A percentile compares a stretch with the other conserved stretches of the same genome.
Conservation (phyloP, 2,797 vertebrate species). For the Leuciscus waleckii region DNA sequence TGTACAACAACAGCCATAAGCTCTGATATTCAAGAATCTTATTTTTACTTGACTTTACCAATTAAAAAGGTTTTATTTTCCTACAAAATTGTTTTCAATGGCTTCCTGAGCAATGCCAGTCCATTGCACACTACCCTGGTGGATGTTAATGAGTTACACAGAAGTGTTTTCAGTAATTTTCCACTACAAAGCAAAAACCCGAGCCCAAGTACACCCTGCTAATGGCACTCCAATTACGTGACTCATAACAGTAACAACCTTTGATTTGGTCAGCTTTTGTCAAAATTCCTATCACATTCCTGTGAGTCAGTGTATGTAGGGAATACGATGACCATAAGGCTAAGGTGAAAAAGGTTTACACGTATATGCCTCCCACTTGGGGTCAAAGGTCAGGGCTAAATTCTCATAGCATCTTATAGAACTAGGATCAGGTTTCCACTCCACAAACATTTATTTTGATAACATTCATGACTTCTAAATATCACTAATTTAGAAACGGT, state of each 20-base stretch:
- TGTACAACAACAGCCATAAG: not conserved
- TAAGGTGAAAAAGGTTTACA: slow-evolving; percentile 12
- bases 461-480: not conserved
- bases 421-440: not conserved
- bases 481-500: not conserved
- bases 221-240: not conserved
- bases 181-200: slow-evolving; percentile 27
- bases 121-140: slow-evolving; percentile 1
- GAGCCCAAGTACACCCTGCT: not conserved
- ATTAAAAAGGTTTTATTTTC: not conserved
- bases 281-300: slow-evolving; percentile 23
- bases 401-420: slow-evolving; percentile 6
- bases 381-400: slow-evolving; percentile 20
- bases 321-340: not conserved
- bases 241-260: not conserved
- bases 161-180: slow-evolving; percentile 25
- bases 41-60: not conserved
- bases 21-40: not conserved
- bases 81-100: not conserved
- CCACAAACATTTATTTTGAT: not conserved
- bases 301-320: not conserved
- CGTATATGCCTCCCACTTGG: slow-evolving; percentile 9
- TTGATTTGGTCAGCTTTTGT: slow-evolving; percentile 15
- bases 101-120: not conserved
- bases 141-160: slow-evolving; percentile 37